Conservation (phyloP, 2,888 invertebrate genomes). For the Drosophila tanythrix region DNA sequence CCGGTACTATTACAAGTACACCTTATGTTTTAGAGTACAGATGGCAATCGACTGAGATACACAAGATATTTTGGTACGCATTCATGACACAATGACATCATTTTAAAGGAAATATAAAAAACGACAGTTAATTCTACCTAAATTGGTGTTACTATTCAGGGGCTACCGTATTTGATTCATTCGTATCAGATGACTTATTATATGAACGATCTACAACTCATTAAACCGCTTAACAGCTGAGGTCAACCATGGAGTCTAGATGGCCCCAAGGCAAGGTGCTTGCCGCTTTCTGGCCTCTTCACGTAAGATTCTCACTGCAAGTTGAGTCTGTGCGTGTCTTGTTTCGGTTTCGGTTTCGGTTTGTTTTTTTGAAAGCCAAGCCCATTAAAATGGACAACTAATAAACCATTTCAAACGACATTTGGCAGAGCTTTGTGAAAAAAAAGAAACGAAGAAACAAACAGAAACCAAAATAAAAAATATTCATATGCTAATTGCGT, state of each 20-base stretch:
- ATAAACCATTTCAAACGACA: conserved; percentile 65
- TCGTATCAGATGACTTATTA: conserved; percentile 31
- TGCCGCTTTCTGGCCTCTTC: background rate
- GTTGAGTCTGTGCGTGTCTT: conserved; percentile 14
- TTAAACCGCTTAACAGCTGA: conserved; percentile 35
- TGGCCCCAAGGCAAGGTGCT: conserved; percentile 35
- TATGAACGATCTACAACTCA: conserved; percentile 45
- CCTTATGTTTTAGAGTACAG: background rate
- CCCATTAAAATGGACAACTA: conserved; percentile 45
- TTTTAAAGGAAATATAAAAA: background rate
- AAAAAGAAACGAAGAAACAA: conserved; percentile 6
- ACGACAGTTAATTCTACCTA: background rate
- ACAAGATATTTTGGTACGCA: background rate
- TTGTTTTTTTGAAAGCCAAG: conserved; percentile 20
- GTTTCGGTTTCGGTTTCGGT: background rate
- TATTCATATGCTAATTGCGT: conserved; percentile 73
- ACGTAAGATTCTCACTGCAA: background rate
- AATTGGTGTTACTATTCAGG: background rate
- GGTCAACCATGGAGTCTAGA: conserved; percentile 36
- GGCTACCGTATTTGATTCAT: conserved; percentile 3
- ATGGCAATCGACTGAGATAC: background rate
- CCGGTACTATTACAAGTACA: background rate
- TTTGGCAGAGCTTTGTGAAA: conserved; percentile 37
- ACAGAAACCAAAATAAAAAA: conserved; percentile 22
- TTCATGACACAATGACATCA: background rate